A percentile compares a stretch with the other conserved stretches of the same genome.
These are phyloP conservation scores for Proisotoma minuta DNA, from an alignment of 2,888 invertebrate species.

Conservation along the genomic window DNA sequence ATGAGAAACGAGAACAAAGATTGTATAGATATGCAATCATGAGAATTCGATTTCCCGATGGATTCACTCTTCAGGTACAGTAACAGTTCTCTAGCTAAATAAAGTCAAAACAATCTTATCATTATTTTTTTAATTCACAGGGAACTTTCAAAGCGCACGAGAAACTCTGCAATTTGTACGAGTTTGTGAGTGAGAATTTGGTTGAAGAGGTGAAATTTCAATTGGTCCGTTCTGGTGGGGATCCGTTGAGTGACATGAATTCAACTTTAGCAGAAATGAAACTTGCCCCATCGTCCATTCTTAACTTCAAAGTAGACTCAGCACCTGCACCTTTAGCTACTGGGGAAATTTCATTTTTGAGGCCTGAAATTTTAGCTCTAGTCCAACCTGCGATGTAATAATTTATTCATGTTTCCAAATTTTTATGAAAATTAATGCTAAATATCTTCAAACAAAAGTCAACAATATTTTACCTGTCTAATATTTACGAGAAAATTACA, in stretches of 20 bases:
- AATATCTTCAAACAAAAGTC: too few relatives aligned
- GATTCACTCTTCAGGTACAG: constrained; percentile 69
- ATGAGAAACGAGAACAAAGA: constrained; percentile 71
- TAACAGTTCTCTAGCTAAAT: background rate
- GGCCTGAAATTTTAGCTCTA: constrained; percentile 70
- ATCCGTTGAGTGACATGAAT: constrained; percentile 60
- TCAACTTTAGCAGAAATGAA: constrained; percentile 71
- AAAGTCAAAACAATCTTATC: background rate
- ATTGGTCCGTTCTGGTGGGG: constrained; percentile 42
- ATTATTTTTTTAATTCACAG: constrained; percentile 54
- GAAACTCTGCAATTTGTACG: constrained; percentile 65
- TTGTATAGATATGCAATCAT: constrained; percentile 70
- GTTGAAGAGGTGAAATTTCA: constrained; percentile 52
- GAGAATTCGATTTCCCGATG: constrained; percentile 82
- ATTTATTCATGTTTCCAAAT: background rate
- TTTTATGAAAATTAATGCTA: too few relatives aligned
- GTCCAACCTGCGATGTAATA: constrained; percentile 53
- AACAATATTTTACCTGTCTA: too few relatives aligned
- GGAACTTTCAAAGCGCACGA: constrained; percentile 86
- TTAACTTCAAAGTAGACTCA: constrained; percentile 68
- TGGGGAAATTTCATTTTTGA: constrained; percentile 59
- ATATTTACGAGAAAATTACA: too few relatives aligned
- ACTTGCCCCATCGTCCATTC: constrained; percentile 75
- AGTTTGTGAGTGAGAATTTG: constrained; percentile 74
- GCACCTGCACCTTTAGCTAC: constrained; percentile 50